Evolutionary conservation across 2,797 vertebrate species (phyloP).

Genomic region (Molothrus aeneus): DNA sequence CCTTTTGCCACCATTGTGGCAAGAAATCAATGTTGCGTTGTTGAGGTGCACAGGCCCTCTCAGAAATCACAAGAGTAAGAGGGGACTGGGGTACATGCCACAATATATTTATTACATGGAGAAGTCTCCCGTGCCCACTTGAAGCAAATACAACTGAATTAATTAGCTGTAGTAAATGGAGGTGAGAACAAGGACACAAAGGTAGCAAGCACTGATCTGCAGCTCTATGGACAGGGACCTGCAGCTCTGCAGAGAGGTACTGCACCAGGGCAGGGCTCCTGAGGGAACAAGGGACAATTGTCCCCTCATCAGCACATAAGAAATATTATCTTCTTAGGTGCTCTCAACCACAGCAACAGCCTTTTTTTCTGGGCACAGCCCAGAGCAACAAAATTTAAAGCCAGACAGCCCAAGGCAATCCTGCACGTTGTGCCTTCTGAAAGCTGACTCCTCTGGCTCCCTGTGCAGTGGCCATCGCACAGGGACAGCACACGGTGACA

Average conservation of each 20-base stretch:
- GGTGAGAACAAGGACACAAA: neutral
- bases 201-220: neutral
- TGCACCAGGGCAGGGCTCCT: neutral
- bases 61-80: neutral
- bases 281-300: neutral
- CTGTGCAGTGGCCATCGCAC: fast-evolving
- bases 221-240: neutral
- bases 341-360: neutral
- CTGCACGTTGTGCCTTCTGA: neutral
- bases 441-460: neutral
- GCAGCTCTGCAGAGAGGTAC: neutral
- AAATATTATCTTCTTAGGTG: neutral
- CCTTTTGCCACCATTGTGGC: neutral
- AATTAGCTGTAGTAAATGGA: neutral
- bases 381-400: neutral
- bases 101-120: too few species aligned
- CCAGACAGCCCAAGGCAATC: neutral
- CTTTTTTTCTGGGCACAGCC: neutral
- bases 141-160: neutral
- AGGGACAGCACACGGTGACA: neutral
- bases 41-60: neutral
- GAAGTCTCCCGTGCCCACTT: neutral
- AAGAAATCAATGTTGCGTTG: neutral
- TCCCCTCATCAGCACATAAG: neutral
- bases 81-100: neutral